A percentile compares a stretch with the other conserved stretches of the same genome.
These are phyloP conservation scores for Heliconius ethilla DNA, from an alignment of 2,888 invertebrate species.

Conservation along the genomic window DNA sequence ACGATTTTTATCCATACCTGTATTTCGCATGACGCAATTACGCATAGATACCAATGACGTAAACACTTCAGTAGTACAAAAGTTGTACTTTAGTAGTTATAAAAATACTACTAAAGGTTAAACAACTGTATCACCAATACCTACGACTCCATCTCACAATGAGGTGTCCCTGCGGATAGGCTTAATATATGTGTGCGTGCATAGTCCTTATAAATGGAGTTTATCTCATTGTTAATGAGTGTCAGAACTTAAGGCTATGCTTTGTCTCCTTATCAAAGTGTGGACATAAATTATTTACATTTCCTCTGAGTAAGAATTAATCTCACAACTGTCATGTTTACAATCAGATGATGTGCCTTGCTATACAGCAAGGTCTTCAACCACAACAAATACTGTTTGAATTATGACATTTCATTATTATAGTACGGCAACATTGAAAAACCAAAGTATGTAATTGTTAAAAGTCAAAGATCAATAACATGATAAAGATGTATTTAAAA, in stretches of 20 bases:
- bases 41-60: too few species aligned
- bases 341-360: neutral
- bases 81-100: too few species aligned
- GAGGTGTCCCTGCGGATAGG: too few species aligned
- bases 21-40: too few species aligned
- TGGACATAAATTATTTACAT: neutral
- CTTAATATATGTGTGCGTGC: too few species aligned
- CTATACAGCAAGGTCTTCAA: neutral
- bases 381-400: neutral
- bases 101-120: too few species aligned
- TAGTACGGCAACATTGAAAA: neutral
- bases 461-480: conserved; percentile 9
- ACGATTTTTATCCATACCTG: too few species aligned
- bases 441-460: neutral
- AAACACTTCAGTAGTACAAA: too few species aligned
- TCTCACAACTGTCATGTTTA: neutral
- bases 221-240: too few species aligned
- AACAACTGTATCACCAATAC: too few species aligned
- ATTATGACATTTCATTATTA: neutral
- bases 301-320: neutral
- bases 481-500: neutral
- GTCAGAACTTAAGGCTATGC: neutral
- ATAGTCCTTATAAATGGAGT: too few species aligned
- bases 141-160: too few species aligned
- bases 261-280: neutral